phyloP scores from a whole-genome alignment of 2,113 vertebrate genomes.

The Bungarus multicinctus region DNA sequence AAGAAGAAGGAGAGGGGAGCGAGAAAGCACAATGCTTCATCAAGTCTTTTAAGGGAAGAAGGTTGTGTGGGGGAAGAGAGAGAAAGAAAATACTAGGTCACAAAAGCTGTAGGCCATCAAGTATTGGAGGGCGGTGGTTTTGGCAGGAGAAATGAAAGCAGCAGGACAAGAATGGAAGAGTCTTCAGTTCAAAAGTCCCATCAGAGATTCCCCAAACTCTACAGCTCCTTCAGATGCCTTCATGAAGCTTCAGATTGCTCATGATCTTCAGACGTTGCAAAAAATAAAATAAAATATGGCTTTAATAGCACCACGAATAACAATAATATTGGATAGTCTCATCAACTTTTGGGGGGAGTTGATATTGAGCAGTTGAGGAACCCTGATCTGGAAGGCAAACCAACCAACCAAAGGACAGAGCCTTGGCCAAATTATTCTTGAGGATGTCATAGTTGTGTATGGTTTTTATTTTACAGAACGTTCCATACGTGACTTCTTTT shows the following conservation, averaged over 20 bases:
- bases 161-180: constrained; percentile 17
- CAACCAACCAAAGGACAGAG: not conserved
- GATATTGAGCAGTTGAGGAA: not conserved
- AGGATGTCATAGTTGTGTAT: not conserved
- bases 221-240: not conserved
- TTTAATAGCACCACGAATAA: not conserved
- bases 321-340: not conserved
- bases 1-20: not conserved
- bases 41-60: constrained; percentile 61
- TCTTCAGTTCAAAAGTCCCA: not conserved
- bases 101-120: constrained; percentile 46
- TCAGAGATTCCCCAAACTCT: not conserved
- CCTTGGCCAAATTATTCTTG: not conserved
- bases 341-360: not conserved
- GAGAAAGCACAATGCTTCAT: constrained; percentile 58
- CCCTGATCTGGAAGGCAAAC: not conserved
- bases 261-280: not conserved
- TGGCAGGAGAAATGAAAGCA: constrained; percentile 35
- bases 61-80: constrained; percentile 21
- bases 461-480: not conserved
- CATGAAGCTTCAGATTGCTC: not conserved
- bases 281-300: not conserved
- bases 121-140: not conserved
- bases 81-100: constrained; percentile 46
- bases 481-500: not conserved